Evolutionary conservation across 1,140 invertebrate species (phyloP).

Genomic region (Tetragonula clypearis): DNA sequence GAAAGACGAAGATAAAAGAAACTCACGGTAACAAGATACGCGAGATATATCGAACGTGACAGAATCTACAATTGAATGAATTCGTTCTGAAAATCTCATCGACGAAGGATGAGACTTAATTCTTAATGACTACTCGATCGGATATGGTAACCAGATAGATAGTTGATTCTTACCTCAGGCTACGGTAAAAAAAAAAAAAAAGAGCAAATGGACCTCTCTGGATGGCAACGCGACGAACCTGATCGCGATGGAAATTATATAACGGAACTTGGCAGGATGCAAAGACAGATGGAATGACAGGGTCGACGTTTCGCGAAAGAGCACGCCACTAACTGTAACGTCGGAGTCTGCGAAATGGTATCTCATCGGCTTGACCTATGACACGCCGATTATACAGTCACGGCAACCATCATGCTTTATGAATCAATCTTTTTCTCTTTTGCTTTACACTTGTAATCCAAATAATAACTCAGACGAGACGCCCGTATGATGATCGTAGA

Average conservation of each 20-base stretch:
- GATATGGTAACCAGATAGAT: background rate
- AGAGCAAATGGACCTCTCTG: background rate
- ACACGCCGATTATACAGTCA: constrained; percentile 69
- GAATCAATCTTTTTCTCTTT: constrained; percentile 25
- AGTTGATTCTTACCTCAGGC: constrained; percentile 39
- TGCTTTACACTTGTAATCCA: constrained; percentile 6
- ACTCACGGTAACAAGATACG: too few relatives aligned
- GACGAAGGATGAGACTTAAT: background rate
- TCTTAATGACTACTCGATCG: background rate
- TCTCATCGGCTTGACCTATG: constrained; percentile 79
- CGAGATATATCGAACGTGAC: too few relatives aligned
- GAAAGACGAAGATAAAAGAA: too few relatives aligned
- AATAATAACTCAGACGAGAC: background rate
- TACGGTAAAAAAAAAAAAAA: background rate
- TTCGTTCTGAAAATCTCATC: background rate
- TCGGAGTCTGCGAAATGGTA: constrained; percentile 68
- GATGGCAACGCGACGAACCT: background rate
- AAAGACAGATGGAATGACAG: constrained; percentile 36
- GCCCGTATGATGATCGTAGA: background rate
- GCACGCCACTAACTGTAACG: constrained; percentile 73
- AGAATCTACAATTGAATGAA: too few relatives aligned
- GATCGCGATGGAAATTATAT: constrained; percentile 22
- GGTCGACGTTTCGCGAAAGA: constrained; percentile 67
- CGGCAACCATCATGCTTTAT: constrained; percentile 41
- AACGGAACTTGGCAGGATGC: constrained; percentile 15